Conservation (phyloP, 2,888 invertebrate species). For the Copidosoma aretas region DNA sequence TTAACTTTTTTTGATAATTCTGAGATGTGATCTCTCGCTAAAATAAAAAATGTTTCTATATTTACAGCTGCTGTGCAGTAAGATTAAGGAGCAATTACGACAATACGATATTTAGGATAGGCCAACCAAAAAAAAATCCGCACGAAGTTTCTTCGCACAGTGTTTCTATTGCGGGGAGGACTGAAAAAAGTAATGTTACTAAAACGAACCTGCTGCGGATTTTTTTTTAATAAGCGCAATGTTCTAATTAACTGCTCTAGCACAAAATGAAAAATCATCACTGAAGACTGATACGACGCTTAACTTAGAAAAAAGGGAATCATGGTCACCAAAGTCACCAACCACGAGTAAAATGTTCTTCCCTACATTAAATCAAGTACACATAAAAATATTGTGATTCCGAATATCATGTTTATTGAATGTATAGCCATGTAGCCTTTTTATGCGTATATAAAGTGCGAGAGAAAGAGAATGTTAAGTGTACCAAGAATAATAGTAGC, state of each 20-base stretch:
- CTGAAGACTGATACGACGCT: conserved; percentile 32
- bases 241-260: conserved; percentile 22
- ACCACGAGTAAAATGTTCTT: conserved; percentile 14
- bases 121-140: neutral
- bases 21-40: neutral
- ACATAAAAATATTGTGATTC: conserved; percentile 19
- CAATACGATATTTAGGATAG: conserved; percentile 44
- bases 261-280: conserved; percentile 30
- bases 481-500: conserved; percentile 9
- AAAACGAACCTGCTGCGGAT: neutral
- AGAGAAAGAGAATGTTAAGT: neutral
- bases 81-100: conserved; percentile 54
- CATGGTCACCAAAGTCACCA: conserved; percentile 4
- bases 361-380: conserved; percentile 1
- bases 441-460: conserved; percentile 2
- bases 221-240: neutral
- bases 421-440: conserved; percentile 19
- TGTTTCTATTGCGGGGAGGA: neutral
- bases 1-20: neutral
- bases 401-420: conserved; percentile 5
- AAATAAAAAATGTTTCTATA: conserved; percentile 4
- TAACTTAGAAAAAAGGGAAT: conserved; percentile 12
- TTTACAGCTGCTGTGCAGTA: conserved; percentile 50
- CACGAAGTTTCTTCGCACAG: too few relatives aligned
- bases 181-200: neutral